These are phyloP conservation scores for Leptocoma aspasia DNA, from an alignment of 2,113 vertebrate genomes.

Conservation along the genomic window DNA sequence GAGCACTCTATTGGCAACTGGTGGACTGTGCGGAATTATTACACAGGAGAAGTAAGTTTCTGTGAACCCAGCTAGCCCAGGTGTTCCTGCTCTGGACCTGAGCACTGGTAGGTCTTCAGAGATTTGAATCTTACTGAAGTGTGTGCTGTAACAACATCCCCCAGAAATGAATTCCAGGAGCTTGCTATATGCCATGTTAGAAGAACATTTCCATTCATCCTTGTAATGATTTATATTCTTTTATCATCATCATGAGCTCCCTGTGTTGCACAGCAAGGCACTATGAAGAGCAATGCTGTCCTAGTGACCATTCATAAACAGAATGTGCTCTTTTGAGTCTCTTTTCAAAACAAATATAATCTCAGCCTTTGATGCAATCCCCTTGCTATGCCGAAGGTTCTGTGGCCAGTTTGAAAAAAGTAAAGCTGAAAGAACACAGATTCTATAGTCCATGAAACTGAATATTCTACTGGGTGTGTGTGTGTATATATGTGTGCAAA, in stretches of 20 bases:
- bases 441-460: background rate
- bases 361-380: background rate
- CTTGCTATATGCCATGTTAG: background rate
- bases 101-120: background rate
- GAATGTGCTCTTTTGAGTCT: background rate
- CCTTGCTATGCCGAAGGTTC: background rate
- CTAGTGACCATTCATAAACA: background rate
- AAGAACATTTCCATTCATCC: conserved; percentile 4
- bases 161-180: background rate
- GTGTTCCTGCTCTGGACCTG: background rate
- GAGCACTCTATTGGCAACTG: background rate
- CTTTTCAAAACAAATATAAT: conserved; percentile 29
- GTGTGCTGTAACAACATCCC: background rate
- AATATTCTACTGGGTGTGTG: background rate
- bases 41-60: background rate
- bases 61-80: background rate
- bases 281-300: background rate
- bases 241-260: background rate
- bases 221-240: conserved; percentile 2
- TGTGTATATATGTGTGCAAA: background rate
- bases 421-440: background rate
- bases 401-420: background rate
- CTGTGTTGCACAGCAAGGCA: background rate
- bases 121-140: background rate
- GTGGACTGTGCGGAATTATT: background rate